Evolutionary conservation across 2,888 invertebrate species (phyloP).

Genomic region (Epinotia bilunana): DNA sequence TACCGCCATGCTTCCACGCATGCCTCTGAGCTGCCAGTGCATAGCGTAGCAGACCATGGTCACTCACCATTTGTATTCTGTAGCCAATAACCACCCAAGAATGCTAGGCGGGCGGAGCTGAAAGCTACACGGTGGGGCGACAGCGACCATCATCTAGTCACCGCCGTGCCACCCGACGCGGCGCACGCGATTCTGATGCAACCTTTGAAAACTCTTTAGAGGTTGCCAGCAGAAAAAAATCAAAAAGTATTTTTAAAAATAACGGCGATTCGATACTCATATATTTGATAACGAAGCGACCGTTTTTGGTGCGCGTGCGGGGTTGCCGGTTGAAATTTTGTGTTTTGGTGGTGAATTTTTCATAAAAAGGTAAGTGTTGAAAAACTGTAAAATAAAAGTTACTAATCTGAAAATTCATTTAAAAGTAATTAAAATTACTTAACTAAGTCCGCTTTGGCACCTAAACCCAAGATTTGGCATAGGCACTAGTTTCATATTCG

Average conservation of each 20-base stretch:
- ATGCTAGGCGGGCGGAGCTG: slow-evolving; percentile 64
- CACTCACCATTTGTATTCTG: neutral
- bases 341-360: slow-evolving; percentile 45
- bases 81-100: neutral
- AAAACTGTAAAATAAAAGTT: neutral
- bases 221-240: slow-evolving; percentile 63
- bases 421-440: too few species aligned
- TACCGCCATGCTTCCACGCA: neutral
- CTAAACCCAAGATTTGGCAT: too few species aligned
- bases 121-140: slow-evolving; percentile 72
- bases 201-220: slow-evolving; percentile 69
- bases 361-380: slow-evolving; percentile 21
- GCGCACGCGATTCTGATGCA: slow-evolving; percentile 77
- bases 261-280: slow-evolving; percentile 61
- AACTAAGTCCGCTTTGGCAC: too few species aligned
- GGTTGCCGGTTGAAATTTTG: slow-evolving; percentile 58
- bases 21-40: too few species aligned
- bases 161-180: slow-evolving; percentile 63
- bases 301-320: slow-evolving; percentile 61
- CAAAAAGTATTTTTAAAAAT: slow-evolving; percentile 2
- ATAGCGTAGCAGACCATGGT: neutral
- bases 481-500: too few species aligned
- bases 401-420: neutral
- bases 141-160: slow-evolving; percentile 63
- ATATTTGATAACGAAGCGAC: slow-evolving; percentile 56